Conservation (phyloP, 2,797 vertebrate species). For the Loris lydekkerianus region DNA sequence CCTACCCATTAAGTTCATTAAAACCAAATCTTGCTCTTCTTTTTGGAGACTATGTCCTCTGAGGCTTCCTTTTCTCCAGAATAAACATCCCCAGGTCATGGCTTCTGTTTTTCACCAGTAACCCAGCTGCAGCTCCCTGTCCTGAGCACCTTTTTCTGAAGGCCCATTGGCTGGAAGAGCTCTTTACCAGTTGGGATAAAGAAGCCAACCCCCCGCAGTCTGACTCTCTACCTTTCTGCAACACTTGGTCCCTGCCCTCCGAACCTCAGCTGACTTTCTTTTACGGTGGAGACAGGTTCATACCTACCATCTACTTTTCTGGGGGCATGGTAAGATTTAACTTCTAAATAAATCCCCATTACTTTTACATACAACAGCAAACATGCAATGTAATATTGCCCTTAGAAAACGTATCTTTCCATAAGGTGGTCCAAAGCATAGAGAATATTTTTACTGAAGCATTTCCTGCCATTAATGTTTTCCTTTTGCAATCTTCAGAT, state of each 20-base stretch:
- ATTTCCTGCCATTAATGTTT: conserved; percentile 83
- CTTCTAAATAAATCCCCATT: conserved; percentile 48
- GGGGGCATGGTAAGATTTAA: conserved; percentile 64
- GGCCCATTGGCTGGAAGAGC: not conserved
- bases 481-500: conserved; percentile 79
- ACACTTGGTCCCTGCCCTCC: not conserved
- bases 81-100: not conserved
- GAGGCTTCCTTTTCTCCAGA: not conserved
- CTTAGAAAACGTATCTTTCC: conserved; percentile 80
- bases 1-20: not conserved
- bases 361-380: conserved; percentile 65
- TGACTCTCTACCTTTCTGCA: not conserved
- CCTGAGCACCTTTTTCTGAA: not conserved
- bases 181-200: not conserved
- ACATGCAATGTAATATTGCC: conserved; percentile 60
- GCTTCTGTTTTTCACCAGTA: not conserved
- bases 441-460: conserved; percentile 79
- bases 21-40: not conserved
- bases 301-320: not conserved
- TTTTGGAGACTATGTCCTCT: not conserved
- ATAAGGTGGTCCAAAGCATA: conserved; percentile 76
- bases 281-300: not conserved
- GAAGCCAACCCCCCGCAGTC: not conserved
- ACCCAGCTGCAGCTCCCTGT: not conserved
- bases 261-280: not conserved